A percentile compares a stretch with the other conserved stretches of the same genome.
phyloP scores from a whole-genome alignment of 2,797 vertebrate genomes.

The Pangasius mekongensis region DNA sequence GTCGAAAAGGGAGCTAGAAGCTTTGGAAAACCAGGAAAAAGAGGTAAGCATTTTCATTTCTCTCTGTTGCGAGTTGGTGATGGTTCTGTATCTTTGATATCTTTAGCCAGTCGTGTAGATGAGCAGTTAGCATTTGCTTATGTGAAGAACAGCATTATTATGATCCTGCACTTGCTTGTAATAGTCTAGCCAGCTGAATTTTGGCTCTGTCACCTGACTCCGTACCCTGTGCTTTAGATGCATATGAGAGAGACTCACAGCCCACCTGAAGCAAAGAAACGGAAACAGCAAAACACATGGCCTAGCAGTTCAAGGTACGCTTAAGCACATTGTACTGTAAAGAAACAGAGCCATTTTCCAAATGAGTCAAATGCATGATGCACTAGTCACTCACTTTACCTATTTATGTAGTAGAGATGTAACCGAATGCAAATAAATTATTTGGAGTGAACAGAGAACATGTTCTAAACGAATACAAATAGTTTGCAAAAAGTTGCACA shows the following conservation, averaged over 20 bases:
- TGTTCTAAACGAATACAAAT: not conserved
- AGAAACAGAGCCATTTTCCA: not conserved
- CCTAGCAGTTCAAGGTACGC: conserved; percentile 74
- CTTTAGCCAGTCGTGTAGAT: not conserved
- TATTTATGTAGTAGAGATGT: not conserved
- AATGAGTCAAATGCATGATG: not conserved
- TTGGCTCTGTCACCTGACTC: not conserved
- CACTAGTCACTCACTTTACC: not conserved
- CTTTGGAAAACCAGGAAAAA: conserved; percentile 92
- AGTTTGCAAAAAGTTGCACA: not conserved
- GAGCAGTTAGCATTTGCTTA: not conserved
- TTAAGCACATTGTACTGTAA: not conserved
- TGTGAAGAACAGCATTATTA: not conserved
- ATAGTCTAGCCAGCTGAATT: not conserved
- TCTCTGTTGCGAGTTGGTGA: not conserved
- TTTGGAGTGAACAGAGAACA: not conserved
- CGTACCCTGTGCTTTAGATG: conserved; percentile 63
- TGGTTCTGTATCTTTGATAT: not conserved
- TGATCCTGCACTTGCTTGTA: not conserved
- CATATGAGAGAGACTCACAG: conserved; percentile 62
- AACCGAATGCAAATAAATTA: not conserved
- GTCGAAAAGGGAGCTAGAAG: conserved; percentile 92
- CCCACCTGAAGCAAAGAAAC: conserved; percentile 76
- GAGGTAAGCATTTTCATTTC: conserved; percentile 74
- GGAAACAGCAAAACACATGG: conserved; percentile 75